Evolutionary conservation across 2,113 vertebrate species (phyloP), one percentile per base, ranked within the genome.

Genomic region (Pedionomus torquatus): DNA sequence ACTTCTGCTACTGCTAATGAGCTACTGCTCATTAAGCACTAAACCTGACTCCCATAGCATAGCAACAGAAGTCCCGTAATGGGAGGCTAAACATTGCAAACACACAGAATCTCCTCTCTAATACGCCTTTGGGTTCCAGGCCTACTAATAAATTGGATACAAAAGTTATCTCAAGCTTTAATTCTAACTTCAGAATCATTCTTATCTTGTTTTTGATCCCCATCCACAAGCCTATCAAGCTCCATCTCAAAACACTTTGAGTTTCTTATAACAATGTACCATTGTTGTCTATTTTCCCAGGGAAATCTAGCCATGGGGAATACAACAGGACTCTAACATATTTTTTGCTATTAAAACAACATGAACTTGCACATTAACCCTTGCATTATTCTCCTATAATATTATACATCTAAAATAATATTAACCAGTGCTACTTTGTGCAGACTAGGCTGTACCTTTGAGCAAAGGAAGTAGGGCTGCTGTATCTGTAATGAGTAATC

Each of bases 231-330:
- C 5, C 66, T 93, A 95, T 86, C 83, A 86, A 49, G 15, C 15
- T 92, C 49, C 58, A 90, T 90, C 93, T 93, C 90, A 88, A 90
- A 96, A 88, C 63, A 72, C n/a, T 91, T 68, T 1, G n/a, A 88
- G 49, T 74, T 95, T 87, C 71, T 93, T 88, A 14, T 46, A 95
- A 93, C 87, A 96, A 90, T 90, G 66, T 86, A 23, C 66, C 52
- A 80, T 93, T 96, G 84, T 90, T 91, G 44, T 79, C 78, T 23
- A 41, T 91, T 91, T 91, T 90, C 84, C 82, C 85, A 90, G 63
- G 75, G 66, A 92, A 94, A 91, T 25, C 7, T 43, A 60, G 46
- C 71, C 4, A 0, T 69, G 55, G 46, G 72, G 89, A 91, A 71
- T 46, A 64, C 26, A 57, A 43, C 13, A 84, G 61, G 35, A 91